Base-by-base conservation (phyloP, 2,888 invertebrate genomes). In the Lamproptera curius region DNA sequence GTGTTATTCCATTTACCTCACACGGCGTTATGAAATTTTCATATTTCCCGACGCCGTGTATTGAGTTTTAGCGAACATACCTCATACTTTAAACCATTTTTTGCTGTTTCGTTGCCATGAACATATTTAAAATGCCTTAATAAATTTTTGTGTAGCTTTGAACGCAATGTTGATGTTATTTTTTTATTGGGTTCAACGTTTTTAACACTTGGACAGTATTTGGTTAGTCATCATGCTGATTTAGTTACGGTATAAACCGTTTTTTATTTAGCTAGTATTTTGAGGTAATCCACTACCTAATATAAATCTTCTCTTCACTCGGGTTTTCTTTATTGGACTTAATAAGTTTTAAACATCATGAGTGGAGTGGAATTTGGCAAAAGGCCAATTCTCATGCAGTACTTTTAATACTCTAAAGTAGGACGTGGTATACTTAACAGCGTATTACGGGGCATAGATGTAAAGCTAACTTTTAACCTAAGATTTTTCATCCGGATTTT, bases 391-490 rank as follows among this genome's bases (percentile, higher is more conserved):
- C 57, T 69, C 53, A 53, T 67, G 65, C 63, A 62, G 63, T 66
- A 76, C 71, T 73, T 76, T 76, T 84, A 81, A 80, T 81, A 67
- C 78, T 82, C 79, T 81, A 80, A 79, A 76, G 72, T 78, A 77
- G 80, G 76, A 83, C 79, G 74, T 74, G 78, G 71, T 76, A 69
- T 64, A 70, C 71, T 66, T 59, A 61, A 77, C 66, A 47, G 38
- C 28, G 79, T 76, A 71, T 67, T 69, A 69, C 65, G 65, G 63
- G 63, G 56, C 63, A 53, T 52, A 71, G 73, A 83, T 81, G 79
- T 78, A 74, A 78, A 70, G 59, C n/a, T n/a, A n/a, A n/a, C n/a
- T n/a, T n/a, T n/a, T n/a, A n/a, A n/a, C n/a, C n/a, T n/a, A n/a
- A n/a, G n/a, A n/a, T n/a, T n/a, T n/a, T n/a, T n/a, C n/a, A n/a